These are phyloP conservation scores for Marmota flaviventris DNA, from an alignment of 2,113 vertebrate species.

Conservation along the genomic window DNA sequence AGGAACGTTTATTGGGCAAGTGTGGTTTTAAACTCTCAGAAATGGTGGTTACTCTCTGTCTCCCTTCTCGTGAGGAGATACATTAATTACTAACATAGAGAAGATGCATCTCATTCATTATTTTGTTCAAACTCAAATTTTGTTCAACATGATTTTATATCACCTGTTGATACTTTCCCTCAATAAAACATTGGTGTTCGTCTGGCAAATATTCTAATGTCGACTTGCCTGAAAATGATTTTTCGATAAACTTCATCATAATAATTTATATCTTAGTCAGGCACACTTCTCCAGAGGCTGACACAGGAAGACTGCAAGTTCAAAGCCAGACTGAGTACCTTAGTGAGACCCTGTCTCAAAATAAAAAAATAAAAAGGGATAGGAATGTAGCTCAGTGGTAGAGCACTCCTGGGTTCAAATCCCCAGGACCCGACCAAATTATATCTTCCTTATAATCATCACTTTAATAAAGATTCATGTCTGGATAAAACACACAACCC, in stretches of 20 bases:
- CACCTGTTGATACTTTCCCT: slow-evolving; percentile 26
- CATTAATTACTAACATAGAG: background rate
- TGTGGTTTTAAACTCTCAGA: slow-evolving; percentile 53
- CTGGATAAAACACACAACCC: background rate
- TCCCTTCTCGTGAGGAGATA: background rate
- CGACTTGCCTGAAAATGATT: background rate
- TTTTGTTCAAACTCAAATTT: background rate
- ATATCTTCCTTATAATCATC: slow-evolving; percentile 34
- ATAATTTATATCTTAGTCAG: background rate
- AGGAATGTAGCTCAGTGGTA: too few relatives aligned
- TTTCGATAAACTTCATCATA: slow-evolving; percentile 26
- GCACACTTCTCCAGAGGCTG: too few relatives aligned
- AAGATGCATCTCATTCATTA: background rate
- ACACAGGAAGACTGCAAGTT: too few relatives aligned
- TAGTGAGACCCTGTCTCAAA: too few relatives aligned
- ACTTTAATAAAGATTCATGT: slow-evolving; percentile 22
- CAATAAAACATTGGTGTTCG: slow-evolving; percentile 55
- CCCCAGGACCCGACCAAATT: too few relatives aligned
- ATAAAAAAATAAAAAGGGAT: too few relatives aligned
- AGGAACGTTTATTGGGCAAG: slow-evolving; percentile 53
- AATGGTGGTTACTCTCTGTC: background rate
- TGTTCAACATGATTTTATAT: background rate
- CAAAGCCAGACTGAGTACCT: too few relatives aligned
- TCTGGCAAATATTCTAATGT: slow-evolving; percentile 34
- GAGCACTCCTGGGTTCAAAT: too few relatives aligned